These are phyloP conservation scores for Chunga burmeisteri DNA, from an alignment of 2,113 vertebrate genomes.

Conservation along the genomic window DNA sequence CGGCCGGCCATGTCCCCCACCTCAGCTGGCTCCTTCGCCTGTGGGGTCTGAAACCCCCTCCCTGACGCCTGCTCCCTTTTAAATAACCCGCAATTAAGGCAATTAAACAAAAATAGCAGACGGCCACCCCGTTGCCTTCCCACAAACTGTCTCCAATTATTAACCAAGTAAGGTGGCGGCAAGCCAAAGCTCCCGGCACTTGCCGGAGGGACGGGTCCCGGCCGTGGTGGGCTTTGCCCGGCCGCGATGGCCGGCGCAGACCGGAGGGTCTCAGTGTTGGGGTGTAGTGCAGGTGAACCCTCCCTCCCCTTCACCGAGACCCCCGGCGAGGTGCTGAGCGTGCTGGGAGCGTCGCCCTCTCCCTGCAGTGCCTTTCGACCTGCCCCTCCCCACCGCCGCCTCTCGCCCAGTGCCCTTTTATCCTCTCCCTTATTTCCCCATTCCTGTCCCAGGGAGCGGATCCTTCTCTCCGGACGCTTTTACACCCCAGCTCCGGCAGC, in stretches of 20 bases:
- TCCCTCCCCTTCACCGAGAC: not conserved
- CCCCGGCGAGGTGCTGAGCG: not conserved
- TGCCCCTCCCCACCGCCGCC: not conserved
- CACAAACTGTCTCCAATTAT: not conserved
- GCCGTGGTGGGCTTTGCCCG: not conserved
- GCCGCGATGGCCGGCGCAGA: too few relatives aligned
- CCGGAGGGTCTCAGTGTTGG: not conserved
- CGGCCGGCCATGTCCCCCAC: too few relatives aligned
- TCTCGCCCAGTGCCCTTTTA: not conserved
- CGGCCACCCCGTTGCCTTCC: not conserved
- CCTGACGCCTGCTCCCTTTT: not conserved
- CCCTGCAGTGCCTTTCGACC: not conserved
- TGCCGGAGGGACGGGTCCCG: not conserved
- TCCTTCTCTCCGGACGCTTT: not conserved
- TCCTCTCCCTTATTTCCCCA: not conserved
- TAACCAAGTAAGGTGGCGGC: not conserved
- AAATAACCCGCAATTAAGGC: conserved; percentile 20
- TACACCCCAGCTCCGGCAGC: not conserved
- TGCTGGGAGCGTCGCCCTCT: not conserved
- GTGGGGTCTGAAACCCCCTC: not conserved
- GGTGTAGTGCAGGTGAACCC: not conserved
- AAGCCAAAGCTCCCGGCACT: too few relatives aligned
- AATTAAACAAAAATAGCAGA: conserved; percentile 36
- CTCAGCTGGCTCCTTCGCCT: too few relatives aligned
- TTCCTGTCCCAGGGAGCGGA: not conserved